Conservation (phyloP, 2,888 invertebrate genomes). For the Brachypalpus laphriformis region DNA sequence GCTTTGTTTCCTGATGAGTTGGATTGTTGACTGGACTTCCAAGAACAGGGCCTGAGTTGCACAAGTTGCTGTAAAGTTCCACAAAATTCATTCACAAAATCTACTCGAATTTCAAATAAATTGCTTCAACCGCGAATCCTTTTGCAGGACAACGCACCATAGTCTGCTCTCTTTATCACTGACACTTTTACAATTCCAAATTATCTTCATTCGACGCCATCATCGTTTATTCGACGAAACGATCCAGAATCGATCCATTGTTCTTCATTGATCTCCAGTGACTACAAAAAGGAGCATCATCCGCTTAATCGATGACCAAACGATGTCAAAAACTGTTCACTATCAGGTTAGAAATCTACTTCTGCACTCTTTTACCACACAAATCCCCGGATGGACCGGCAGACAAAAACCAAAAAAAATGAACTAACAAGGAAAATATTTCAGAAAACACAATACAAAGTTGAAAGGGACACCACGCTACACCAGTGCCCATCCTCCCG, state of each 20-base stretch:
- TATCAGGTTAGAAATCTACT: slow-evolving; percentile 67
- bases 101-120: neutral
- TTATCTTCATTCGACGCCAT: slow-evolving; percentile 34
- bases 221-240: slow-evolving; percentile 8
- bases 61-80: too few species aligned
- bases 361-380: slow-evolving; percentile 22
- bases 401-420: slow-evolving; percentile 14
- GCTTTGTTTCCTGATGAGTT: too few species aligned
- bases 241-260: slow-evolving; percentile 44
- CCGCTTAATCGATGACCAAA: slow-evolving; percentile 72
- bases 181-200: slow-evolving; percentile 43
- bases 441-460: slow-evolving; percentile 69
- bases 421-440: slow-evolving; percentile 69
- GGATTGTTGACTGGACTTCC: too few species aligned
- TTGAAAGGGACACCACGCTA: slow-evolving; percentile 58
- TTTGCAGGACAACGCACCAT: neutral
- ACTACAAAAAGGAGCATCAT: slow-evolving; percentile 19
- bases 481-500: neutral
- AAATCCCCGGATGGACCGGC: slow-evolving; percentile 17
- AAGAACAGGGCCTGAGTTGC: too few species aligned
- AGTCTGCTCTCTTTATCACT: slow-evolving; percentile 12
- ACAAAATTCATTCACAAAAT: too few species aligned
- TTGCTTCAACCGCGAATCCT: too few species aligned
- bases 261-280: slow-evolving; percentile 11
- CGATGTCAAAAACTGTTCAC: slow-evolving; percentile 65